Base-by-base conservation (phyloP, 2,113 vertebrate species). In the Gopherus flavomarginatus region DNA sequence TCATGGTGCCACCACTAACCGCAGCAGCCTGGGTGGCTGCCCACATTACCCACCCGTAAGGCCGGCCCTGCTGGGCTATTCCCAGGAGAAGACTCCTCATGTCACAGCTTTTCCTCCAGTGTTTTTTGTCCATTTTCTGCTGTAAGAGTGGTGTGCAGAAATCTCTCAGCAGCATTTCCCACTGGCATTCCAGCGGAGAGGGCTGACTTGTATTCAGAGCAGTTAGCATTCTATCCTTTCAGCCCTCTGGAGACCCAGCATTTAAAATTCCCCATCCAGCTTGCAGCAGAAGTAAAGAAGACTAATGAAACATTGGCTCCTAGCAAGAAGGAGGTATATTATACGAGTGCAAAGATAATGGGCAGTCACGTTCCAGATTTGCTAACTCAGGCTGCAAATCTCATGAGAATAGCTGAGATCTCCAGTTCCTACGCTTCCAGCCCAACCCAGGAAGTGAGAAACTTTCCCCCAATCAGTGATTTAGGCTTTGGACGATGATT, bases 251-350 rank as follows among this genome's bases (percentile, higher is more conserved):
- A 93, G 96, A 75, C 4, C 2, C 6, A 14, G 24, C 3, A 0
- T 86, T 90, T 86, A 78, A 89, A 93, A 97, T 83, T 87, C 96
- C 91, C 82, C 52, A 93, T 87, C 93, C 81, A 94, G 90, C 86
- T 65, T 4, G 77, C 1, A 2, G 82, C 82, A 53, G 29, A 0
- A 1, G 88, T 84, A 84, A 80, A 80, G 81, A 81, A 91, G 88
- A 53, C 90, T 85, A 90, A 90, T 50, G 94, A 88, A 47, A 52
- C 90, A 62, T 81, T 72, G 69, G 26, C 11, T 96, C 52, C 35
- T 10, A 35, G 75, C 83, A 82, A 87, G 7, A 49, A 59, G 57
- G 65, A 10, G 27, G 85, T 87, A 86, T 87, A 91, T 0, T 87
- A 54, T n/a, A 47, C 27, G 9, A 53, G 52, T 31, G 11, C 38